Percentiles rank a stretch among this genome's conserved stretches.
Evolutionary conservation across 2,888 invertebrate species (phyloP).

Genomic region (Rutpela maculata): DNA sequence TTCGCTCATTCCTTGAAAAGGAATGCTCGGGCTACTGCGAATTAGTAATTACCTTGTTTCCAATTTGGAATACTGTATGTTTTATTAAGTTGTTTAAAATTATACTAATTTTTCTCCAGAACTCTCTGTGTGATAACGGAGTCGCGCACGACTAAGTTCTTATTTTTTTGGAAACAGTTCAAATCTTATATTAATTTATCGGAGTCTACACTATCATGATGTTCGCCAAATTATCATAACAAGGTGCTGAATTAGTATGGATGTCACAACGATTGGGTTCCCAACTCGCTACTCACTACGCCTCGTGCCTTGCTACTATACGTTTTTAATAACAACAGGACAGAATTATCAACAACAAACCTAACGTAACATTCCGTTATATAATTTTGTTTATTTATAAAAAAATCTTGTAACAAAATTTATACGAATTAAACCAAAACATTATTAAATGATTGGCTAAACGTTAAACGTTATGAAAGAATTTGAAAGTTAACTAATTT

Average conservation of each 20-base stretch:
- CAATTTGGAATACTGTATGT: too few relatives aligned
- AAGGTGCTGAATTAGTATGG: neutral
- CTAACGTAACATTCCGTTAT: conserved; percentile 21
- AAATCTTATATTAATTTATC: too few relatives aligned
- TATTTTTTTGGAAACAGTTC: too few relatives aligned
- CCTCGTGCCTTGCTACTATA: too few relatives aligned
- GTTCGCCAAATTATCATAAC: neutral
- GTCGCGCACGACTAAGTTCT: too few relatives aligned
- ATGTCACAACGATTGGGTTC: neutral
- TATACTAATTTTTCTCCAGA: too few relatives aligned
- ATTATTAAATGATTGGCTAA: conserved; percentile 53
- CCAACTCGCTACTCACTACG: neutral
- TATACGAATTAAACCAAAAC: conserved; percentile 51
- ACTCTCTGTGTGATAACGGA: too few relatives aligned
- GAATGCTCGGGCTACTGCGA: too few relatives aligned
- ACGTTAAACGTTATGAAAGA: conserved; percentile 59
- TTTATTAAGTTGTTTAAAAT: too few relatives aligned
- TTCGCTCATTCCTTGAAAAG: too few relatives aligned
- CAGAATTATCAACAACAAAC: neutral
- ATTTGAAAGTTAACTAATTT: conserved; percentile 62
- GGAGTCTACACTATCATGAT: neutral
- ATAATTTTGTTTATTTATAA: conserved; percentile 27
- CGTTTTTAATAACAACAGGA: neutral
- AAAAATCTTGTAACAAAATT: conserved; percentile 34
- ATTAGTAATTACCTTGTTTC: too few relatives aligned